These are phyloP conservation scores for Drosophila multiciliata DNA, from an alignment of 2,888 invertebrate species.

Conservation along the genomic window DNA sequence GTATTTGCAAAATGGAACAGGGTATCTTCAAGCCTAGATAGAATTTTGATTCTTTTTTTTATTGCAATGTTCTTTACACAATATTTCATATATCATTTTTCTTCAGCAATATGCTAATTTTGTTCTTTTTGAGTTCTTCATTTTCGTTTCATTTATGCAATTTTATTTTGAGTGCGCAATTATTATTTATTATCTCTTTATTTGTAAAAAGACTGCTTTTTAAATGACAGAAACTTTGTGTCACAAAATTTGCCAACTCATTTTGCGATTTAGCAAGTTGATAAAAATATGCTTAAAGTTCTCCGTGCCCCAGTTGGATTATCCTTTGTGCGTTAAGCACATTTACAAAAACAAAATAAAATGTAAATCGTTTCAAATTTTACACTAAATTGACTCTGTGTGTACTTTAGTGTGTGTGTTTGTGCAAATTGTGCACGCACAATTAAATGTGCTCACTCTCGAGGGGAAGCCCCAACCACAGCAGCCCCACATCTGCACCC, in stretches of 20 bases:
- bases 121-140: conserved; percentile 15
- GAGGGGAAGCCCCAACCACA: not conserved
- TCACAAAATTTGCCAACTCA: conserved; percentile 59
- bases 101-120: conserved; percentile 26
- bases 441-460: conserved; percentile 64
- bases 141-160: conserved; percentile 33
- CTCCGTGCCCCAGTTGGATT: conserved; percentile 20
- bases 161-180: conserved; percentile 34
- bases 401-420: conserved; percentile 1
- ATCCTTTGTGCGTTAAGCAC: conserved; percentile 43
- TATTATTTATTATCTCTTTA: conserved; percentile 13
- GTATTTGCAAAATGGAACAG: not conserved
- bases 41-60: not conserved
- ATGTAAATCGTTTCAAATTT: conserved; percentile 60
- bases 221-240: conserved; percentile 63
- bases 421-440: conserved; percentile 72
- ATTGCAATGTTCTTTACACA: conserved; percentile 57
- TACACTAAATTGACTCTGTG: conserved; percentile 75
- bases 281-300: conserved; percentile 61
- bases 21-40: not conserved
- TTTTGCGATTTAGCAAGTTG: conserved; percentile 37
- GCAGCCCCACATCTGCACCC: not conserved
- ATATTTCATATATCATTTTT: conserved; percentile 33
- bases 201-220: conserved; percentile 1
- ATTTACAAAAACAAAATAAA: conserved; percentile 16